phyloP scores from a whole-genome alignment of 2,797 vertebrate species.

The Ctenopoma kingsleyae region DNA sequence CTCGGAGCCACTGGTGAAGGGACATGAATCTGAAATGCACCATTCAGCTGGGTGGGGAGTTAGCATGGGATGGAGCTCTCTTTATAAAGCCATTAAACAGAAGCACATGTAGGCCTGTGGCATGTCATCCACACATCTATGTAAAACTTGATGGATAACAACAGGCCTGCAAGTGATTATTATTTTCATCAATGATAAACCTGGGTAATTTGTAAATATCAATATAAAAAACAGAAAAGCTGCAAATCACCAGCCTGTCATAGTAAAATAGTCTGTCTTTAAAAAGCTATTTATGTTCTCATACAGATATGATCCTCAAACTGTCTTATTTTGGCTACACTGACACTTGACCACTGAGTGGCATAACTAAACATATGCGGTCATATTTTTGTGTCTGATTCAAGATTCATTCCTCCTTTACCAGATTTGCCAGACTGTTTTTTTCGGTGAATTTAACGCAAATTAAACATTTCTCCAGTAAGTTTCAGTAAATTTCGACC shows the following conservation, averaged over 20 bases:
- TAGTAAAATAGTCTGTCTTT: no score
- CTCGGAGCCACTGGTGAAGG: conserved; percentile 62
- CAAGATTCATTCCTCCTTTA: no score
- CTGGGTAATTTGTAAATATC: no score
- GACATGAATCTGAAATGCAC: conserved; percentile 58
- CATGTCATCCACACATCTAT: conserved; percentile 10
- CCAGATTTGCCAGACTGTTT: no score
- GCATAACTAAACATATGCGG: conserved; percentile 19
- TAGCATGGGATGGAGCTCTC: conserved; percentile 26
- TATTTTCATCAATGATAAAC: not conserved
- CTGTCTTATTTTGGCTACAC: not conserved
- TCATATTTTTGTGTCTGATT: not conserved
- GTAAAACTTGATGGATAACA: not conserved
- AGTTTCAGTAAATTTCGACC: not conserved
- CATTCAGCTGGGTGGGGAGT: conserved; percentile 54
- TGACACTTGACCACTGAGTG: conserved; percentile 5
- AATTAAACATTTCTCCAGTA: not conserved
- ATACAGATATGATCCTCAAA: no score
- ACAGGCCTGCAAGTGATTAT: not conserved
- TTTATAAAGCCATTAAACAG: conserved; percentile 56
- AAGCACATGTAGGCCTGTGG: conserved; percentile 44
- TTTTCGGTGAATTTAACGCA: not conserved
- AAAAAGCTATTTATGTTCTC: no score
- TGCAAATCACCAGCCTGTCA: not conserved
- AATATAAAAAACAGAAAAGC: not conserved